A percentile compares a stretch with the other conserved stretches of the same genome.
These are phyloP conservation scores for Liodrosophila aerea DNA, from an alignment of 2,888 invertebrate species.

Conservation along the genomic window DNA sequence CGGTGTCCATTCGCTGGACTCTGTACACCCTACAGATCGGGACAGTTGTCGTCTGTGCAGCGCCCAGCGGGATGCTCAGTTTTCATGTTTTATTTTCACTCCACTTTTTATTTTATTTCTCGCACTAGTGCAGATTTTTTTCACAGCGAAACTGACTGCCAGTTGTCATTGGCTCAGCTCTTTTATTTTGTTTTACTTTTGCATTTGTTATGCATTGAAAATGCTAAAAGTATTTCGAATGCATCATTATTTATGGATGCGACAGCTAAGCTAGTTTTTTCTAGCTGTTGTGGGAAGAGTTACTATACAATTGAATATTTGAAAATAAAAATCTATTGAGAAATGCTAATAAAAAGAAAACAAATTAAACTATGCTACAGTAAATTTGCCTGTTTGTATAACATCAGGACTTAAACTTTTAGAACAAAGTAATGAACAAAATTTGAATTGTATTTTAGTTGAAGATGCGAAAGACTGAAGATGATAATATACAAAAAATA, in stretches of 20 bases:
- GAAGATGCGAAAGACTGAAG: too few relatives aligned
- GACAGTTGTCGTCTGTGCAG: constrained; percentile 52
- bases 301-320: not conserved
- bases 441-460: too few relatives aligned
- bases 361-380: too few relatives aligned
- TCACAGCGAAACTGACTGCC: constrained; percentile 20
- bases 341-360: not conserved
- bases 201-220: constrained; percentile 48
- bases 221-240: constrained; percentile 33
- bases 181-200: not conserved
- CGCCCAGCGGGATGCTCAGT: constrained; percentile 56
- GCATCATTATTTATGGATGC: constrained; percentile 37
- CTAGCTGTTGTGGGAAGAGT: not conserved
- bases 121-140: constrained; percentile 41
- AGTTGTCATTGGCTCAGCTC: constrained; percentile 25
- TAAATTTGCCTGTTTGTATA: too few relatives aligned
- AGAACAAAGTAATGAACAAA: too few relatives aligned
- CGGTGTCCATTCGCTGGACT: constrained; percentile 32
- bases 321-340: too few relatives aligned
- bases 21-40: constrained; percentile 10
- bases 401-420: too few relatives aligned
- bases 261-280: constrained; percentile 4
- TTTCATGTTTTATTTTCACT: constrained; percentile 1
- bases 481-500: too few relatives aligned
- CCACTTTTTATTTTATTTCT: too few relatives aligned